Evolutionary conservation across 2,797 vertebrate species (phyloP).

Genomic region (Dromococcyx pavoninus): DNA sequence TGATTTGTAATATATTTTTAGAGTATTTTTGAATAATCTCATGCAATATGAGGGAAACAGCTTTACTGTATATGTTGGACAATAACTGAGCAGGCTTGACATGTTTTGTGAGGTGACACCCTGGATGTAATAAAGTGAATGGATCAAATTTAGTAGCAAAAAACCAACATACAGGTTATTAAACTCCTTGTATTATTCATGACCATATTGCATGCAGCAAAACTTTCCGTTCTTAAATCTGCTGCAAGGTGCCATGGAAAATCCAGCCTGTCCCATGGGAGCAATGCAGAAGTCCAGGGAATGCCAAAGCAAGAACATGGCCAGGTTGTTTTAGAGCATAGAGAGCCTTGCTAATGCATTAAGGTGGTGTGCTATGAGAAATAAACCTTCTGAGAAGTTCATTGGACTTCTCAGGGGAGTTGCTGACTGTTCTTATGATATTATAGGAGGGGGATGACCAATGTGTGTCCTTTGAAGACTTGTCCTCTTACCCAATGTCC

Average conservation of each 20-base stretch:
- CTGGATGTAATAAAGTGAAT: constrained; percentile 42
- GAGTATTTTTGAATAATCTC: constrained; percentile 55
- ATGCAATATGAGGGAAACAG: constrained; percentile 9
- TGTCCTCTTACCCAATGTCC: neutral
- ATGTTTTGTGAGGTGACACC: constrained; percentile 41
- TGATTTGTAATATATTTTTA: constrained; percentile 10
- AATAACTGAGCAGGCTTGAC: constrained; percentile 31
- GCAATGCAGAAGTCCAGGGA: neutral
- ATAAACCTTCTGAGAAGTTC: neutral
- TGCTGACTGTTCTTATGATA: neutral
- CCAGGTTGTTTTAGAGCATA: neutral
- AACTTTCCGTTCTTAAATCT: constrained; percentile 33
- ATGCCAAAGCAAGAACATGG: neutral
- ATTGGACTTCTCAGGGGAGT: neutral
- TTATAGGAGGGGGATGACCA: neutral
- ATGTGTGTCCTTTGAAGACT: neutral
- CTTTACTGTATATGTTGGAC: constrained; percentile 11
- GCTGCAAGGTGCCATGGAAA: constrained; percentile 9
- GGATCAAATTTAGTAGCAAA: constrained; percentile 51
- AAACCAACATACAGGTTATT: constrained; percentile 48
- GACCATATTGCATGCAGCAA: constrained; percentile 44
- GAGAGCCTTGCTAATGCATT: neutral
- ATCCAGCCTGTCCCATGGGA: neutral
- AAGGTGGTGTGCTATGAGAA: neutral
- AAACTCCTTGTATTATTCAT: constrained; percentile 37